Evolutionary conservation across 1,140 invertebrate species (phyloP), one percentile per base, ranked within the genome.

Genomic region (Meloidogyne exigua): DNA sequence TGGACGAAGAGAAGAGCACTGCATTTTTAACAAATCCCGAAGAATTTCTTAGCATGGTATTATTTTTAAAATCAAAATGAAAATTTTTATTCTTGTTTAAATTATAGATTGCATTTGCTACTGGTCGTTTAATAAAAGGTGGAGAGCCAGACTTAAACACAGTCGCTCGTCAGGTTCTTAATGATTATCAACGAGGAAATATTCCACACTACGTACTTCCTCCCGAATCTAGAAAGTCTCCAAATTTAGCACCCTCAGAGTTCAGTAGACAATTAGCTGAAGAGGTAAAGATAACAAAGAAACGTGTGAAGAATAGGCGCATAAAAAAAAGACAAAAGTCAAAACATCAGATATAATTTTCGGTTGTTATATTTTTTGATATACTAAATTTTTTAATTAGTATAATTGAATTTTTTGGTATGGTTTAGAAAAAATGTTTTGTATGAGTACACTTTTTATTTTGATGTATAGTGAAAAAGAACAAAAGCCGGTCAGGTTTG

Each of bases 121-220:
- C 90, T 32, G 96, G 97, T 13, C 96, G 94, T 89, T 89, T 99
- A 63, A 88, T 97, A 1, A 98, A 97, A 85, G 95, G 95, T 81
- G 96, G 95, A 28, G 95, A 99, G 88, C 94, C 96, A 13, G 95
- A 99, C 89, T 90, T 96, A 13, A 89, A 90, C 67, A 92, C 92
- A 67, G 92, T 93, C 18, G 92, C 97, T 0, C 93, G 93, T 88
- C 97, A 97, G 93, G 91, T 99, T 3, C 89, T 99, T 0, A 99
- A 99, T 90, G 97, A 99, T 88, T 99, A 94, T 92, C 96, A 99
- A 89, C 91, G 97, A 84, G 63, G 79, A 11, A 80, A 80, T 44
- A 49, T 82, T 21, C 81, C 81, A 26, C 83, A 84, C 65, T 86
- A 80, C 57, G 70, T 75, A 5, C 44, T 76, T 13, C 84, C 84